phyloP scores from a whole-genome alignment of 2,888 invertebrate genomes.

The Apotomis betuletana region DNA sequence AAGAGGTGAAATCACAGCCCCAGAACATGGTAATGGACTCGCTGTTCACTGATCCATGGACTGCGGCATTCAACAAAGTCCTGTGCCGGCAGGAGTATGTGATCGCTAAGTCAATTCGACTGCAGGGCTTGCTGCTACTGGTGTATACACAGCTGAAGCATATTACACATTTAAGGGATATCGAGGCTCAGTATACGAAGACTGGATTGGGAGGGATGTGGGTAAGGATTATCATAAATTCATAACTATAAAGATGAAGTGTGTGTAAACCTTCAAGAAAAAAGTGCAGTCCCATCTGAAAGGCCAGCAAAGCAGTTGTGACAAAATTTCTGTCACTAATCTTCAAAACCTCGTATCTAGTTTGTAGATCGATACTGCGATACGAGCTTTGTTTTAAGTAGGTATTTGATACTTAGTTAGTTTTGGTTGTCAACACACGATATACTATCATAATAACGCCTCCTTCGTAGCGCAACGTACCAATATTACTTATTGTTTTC shows the following conservation, averaged over 20 bases:
- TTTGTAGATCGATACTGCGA: no score
- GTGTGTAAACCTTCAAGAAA: no score
- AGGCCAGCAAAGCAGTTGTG: no score
- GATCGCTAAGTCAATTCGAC: constrained; percentile 89
- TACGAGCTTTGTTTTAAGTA: no score
- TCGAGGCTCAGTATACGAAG: constrained; percentile 94
- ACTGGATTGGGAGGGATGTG: constrained; percentile 96
- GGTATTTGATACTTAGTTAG: no score
- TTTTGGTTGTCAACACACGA: no score
- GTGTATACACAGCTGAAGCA: constrained; percentile 91
- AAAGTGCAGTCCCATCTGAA: no score
- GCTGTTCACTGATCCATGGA: constrained; percentile 94
- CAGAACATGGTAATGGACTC: constrained; percentile 92
- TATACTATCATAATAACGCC: no score
- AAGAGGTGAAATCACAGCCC: constrained; percentile 95
- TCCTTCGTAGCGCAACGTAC: no score
- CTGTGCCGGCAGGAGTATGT: constrained; percentile 88
- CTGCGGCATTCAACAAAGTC: constrained; percentile 87
- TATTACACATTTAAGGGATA: constrained; percentile 90
- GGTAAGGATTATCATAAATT: constrained; percentile 83
- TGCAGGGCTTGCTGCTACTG: constrained; percentile 92
- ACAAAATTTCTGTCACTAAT: background rate
- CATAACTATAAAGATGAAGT: no score
- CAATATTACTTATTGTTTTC: no score
- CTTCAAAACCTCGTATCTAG: no score